A percentile compares a stretch with the other conserved stretches of the same genome.
Evolutionary conservation across 2,113 vertebrate genomes (phyloP).

Genomic region (Garra rufa): DNA sequence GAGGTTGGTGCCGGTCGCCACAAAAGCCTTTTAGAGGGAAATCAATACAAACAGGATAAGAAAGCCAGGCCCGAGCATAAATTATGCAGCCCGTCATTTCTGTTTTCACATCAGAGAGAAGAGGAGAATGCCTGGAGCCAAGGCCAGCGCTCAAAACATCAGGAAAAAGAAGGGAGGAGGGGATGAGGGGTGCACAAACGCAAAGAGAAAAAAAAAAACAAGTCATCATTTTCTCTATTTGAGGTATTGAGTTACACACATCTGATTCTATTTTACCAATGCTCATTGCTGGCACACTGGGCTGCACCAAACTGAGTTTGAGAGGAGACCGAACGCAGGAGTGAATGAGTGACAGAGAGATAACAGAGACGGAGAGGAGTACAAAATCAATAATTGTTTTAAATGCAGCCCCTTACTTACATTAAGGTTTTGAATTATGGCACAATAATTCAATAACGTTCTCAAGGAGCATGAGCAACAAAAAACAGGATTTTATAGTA

Average conservation of each 20-base stretch:
- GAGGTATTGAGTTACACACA: slow-evolving; percentile 96
- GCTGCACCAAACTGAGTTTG: slow-evolving; percentile 64
- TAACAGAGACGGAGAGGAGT: slow-evolving; percentile 34
- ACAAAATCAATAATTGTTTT: slow-evolving; percentile 75
- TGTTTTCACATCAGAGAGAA: slow-evolving; percentile 84
- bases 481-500: not conserved
- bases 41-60: slow-evolving; percentile 99
- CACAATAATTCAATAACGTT: slow-evolving; percentile 25
- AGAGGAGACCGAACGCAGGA: slow-evolving; percentile 60
- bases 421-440: slow-evolving; percentile 41
- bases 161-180: slow-evolving; percentile 36
- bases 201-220: slow-evolving; percentile 81
- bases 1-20: slow-evolving; percentile 99
- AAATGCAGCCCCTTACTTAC: slow-evolving; percentile 67
- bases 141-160: slow-evolving; percentile 65
- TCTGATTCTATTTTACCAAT: slow-evolving; percentile 96
- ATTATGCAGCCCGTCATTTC: slow-evolving; percentile 96
- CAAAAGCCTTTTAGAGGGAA: slow-evolving; percentile 98
- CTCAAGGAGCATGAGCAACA: slow-evolving; percentile 11
- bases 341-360: slow-evolving; percentile 50
- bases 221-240: slow-evolving; percentile 93
- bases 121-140: slow-evolving; percentile 75
- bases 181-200: slow-evolving; percentile 35
- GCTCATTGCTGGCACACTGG: slow-evolving; percentile 77
- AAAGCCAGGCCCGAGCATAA: slow-evolving; percentile 88